phyloP scores from a whole-genome alignment of 2,797 vertebrate genomes.

The Lates japonicus region DNA sequence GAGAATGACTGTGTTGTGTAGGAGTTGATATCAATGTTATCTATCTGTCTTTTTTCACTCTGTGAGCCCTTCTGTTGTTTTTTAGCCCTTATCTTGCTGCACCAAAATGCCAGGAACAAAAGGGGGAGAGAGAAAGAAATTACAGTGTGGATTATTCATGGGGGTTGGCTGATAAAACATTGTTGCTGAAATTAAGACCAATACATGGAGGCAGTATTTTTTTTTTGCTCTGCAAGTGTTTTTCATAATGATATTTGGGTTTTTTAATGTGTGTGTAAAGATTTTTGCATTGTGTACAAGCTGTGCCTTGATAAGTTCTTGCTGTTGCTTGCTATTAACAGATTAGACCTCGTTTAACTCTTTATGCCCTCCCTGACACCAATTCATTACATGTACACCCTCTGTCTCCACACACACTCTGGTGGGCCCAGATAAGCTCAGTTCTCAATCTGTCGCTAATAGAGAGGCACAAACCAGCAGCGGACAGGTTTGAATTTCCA shows the following conservation, averaged over 20 bases:
- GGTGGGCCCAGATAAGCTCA: constrained; percentile 82
- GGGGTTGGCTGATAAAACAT: constrained; percentile 81
- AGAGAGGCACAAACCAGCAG: constrained; percentile 71
- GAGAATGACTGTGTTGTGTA: constrained; percentile 91
- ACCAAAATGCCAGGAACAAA: constrained; percentile 99
- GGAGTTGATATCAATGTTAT: constrained; percentile 95
- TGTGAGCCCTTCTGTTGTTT: constrained; percentile 94
- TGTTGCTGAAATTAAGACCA: constrained; percentile 87
- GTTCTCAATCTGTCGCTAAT: constrained; percentile 81
- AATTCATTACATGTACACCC: constrained; percentile 65
- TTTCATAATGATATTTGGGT: constrained; percentile 65
- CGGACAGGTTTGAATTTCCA: constrained; percentile 69
- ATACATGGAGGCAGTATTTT: constrained; percentile 58
- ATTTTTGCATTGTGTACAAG: constrained; percentile 54
- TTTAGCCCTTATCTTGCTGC: constrained; percentile 93
- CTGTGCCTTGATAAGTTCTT: constrained; percentile 69
- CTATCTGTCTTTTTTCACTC: constrained; percentile 96
- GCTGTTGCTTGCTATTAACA: constrained; percentile 67
- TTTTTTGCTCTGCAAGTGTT: constrained; percentile 35
- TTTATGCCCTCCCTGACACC: constrained; percentile 75
- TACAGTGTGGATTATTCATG: constrained; percentile 86
- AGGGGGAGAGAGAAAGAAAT: constrained; percentile 88
- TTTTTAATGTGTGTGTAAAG: constrained; percentile 48
- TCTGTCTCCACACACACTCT: constrained; percentile 60
- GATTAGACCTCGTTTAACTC: constrained; percentile 84